A percentile compares a stretch with the other conserved stretches of the same genome.
These are phyloP conservation scores for Carassius auratus DNA, from an alignment of 2,113 vertebrate genomes.

Conservation along the genomic window DNA sequence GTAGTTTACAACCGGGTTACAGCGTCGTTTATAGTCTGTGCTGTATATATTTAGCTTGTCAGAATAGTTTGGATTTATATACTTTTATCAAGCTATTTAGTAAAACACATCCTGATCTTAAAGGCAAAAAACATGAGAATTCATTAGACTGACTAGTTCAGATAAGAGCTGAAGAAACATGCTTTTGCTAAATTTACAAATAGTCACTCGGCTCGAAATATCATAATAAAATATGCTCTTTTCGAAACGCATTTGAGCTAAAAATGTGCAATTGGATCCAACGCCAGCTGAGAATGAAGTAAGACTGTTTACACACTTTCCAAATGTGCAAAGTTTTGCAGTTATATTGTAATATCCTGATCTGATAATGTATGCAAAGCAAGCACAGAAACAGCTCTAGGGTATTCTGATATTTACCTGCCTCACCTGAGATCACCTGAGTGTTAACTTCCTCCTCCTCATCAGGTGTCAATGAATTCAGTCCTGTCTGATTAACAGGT, in stretches of 20 bases:
- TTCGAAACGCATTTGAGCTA: background rate
- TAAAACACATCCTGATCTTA: constrained; percentile 11
- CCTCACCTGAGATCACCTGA: constrained; percentile 12
- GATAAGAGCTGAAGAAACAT: background rate
- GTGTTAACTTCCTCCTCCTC: constrained; percentile 28
- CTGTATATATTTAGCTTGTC: background rate
- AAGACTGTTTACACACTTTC: constrained; percentile 20
- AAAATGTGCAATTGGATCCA: background rate
- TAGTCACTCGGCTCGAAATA: background rate
- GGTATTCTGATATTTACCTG: constrained; percentile 42
- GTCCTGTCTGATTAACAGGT: constrained; percentile 38
- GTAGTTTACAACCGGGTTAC: background rate
- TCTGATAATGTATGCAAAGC: constrained; percentile 44
- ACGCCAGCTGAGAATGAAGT: background rate
- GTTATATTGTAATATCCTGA: constrained; percentile 33
- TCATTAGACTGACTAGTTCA: constrained; percentile 16
- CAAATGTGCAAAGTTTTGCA: constrained; percentile 16
- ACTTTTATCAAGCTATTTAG: constrained; percentile 18
- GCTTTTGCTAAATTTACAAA: background rate
- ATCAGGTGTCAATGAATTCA: constrained; percentile 54
- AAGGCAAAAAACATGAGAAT: background rate
- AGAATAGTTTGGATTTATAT: background rate
- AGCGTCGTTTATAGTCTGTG: background rate
- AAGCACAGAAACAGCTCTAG: constrained; percentile 17
- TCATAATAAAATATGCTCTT: background rate